These are phyloP conservation scores for Anoplophora glabripennis DNA, from an alignment of 1,140 invertebrate genomes.

Conservation along the genomic window DNA sequence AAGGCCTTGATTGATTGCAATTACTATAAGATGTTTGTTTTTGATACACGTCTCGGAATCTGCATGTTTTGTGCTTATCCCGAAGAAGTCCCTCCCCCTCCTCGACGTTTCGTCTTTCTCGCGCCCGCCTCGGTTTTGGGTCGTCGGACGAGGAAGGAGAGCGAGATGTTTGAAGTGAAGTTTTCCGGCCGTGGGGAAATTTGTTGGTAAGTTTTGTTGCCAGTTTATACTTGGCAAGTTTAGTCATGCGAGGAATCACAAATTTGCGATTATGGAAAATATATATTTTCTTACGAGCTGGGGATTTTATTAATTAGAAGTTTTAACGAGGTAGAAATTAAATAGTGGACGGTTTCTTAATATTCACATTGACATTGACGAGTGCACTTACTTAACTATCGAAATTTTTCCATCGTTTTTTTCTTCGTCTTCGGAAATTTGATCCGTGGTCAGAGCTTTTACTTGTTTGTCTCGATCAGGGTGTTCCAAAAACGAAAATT, in stretches of 20 bases:
- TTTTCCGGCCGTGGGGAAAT: conserved; percentile 21
- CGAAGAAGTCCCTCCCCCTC: background rate
- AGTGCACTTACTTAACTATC: too few relatives aligned
- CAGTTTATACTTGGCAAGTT: conserved; percentile 32
- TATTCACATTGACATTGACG: too few relatives aligned
- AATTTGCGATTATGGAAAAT: conserved; percentile 37
- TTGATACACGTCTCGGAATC: conserved; percentile 31
- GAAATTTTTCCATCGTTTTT: too few relatives aligned
- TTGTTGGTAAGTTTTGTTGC: conserved; percentile 33
- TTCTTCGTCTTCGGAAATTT: too few relatives aligned
- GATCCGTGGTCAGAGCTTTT: too few relatives aligned
- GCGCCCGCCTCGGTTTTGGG: background rate
- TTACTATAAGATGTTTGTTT: conserved; percentile 35
- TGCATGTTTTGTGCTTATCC: conserved; percentile 29
- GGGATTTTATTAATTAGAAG: conserved; percentile 23
- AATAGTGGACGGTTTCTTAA: conserved; percentile 1
- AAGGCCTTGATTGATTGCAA: conserved; percentile 33
- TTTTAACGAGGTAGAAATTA: conserved; percentile 18
- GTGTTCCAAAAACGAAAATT: too few relatives aligned
- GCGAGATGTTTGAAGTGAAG: conserved; percentile 15
- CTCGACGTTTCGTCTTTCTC: background rate
- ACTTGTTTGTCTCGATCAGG: too few relatives aligned
- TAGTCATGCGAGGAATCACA: conserved; percentile 33
- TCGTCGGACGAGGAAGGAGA: background rate
- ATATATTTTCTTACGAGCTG: conserved; percentile 26